Base-by-base conservation (phyloP, 1,140 invertebrate species). In the Formica selysi region DNA sequence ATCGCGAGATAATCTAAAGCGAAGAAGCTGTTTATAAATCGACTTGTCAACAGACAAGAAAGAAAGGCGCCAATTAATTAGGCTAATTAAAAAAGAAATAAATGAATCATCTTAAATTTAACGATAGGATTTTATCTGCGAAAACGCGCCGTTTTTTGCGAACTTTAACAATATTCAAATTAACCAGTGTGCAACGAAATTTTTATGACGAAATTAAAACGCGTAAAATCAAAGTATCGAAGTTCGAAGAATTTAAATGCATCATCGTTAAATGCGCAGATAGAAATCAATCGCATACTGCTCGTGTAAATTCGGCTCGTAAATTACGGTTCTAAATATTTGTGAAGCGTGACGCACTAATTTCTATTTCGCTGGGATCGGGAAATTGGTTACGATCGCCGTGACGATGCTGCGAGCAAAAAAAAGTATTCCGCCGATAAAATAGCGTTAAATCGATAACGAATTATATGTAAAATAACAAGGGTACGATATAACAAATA, bases 291-390 rank as follows among this genome's bases (percentile, higher is more conserved):
- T 85, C 26, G 57, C 29, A 57, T n/a, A 61, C 48, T 36, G 74
- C 36, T 44, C 48, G 51, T 74, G 86, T 85, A 90, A 90, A 89
- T 80, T 80, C 80, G 88, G 51, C 80, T 71, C 59, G 10, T 48
- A 61, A 54, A 59, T 78, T 61, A n/a, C 26, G 44, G 54, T 71
- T 76, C 36, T 54, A 78, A 84, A 89, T 61, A 64, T 71, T 81
- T 84, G 48, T 32, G 3, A 32, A 38, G 73, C 54, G 38, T 71
- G 78, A 54, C 36, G 54, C 29, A 10, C 41, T 29, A 83, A 83
- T 84, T 68, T 76, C 44, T 65, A 62, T 10, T 19, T 44, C 57
- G 73, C 51, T 32, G 19, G 68, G 48, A 81, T 76, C 29, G 51
- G 59, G 29, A 59, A 41, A 59, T 16, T 73, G 68, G 26, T 73